Base-by-base conservation (phyloP, 1,140 invertebrate species). In the Solenopsis fugax region DNA sequence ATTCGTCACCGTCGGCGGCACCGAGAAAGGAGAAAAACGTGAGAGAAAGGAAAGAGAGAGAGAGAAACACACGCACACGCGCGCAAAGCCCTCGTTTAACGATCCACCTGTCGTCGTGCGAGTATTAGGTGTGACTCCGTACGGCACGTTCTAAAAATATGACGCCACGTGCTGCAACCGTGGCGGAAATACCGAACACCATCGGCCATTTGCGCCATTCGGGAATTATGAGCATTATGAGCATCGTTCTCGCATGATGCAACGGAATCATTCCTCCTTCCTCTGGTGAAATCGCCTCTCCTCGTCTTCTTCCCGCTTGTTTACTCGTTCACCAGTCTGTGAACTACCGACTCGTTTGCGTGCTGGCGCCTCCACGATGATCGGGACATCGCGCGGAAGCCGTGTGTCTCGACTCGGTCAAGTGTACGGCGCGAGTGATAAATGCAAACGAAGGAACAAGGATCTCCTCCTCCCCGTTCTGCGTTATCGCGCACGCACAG, bases 101-200 rank as follows among this genome's bases (percentile, higher is more conserved):
- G 89, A 90, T 90, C 87, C 89, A 90, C 89, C 90, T 90, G 90
- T 90, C 89, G 84, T 81, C 60, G 54, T 4, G 62, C 54, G 50
- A 29, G 67, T 89, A 87, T 87, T 72, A 64, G 58, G 60, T 52
- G 54, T 45, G 45, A 50, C 16, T 69, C n/a, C 45, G 73, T 29
- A 52, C 72, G 85, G 73, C 73, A 81, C 71, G 85, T 60, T 82
- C 75, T 90, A 90, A 90, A 90, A 87, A 90, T 90, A 90, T 41
- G 41, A n/a, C 12, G 58, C 88, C 89, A 87, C 89, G 89, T 89
- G 89, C 75, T 75, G 52, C 54, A 64, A 58, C 9, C 72, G 78
- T 85, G 56, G 60, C 88, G 64, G 78, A 90, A 89, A 89, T 75
- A 75, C 64, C 48, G 50, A 72, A 80, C 50, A 50, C 48, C 41